phyloP scores from a whole-genome alignment of 1,140 invertebrate genomes.

The Dendroctonus valens region DNA sequence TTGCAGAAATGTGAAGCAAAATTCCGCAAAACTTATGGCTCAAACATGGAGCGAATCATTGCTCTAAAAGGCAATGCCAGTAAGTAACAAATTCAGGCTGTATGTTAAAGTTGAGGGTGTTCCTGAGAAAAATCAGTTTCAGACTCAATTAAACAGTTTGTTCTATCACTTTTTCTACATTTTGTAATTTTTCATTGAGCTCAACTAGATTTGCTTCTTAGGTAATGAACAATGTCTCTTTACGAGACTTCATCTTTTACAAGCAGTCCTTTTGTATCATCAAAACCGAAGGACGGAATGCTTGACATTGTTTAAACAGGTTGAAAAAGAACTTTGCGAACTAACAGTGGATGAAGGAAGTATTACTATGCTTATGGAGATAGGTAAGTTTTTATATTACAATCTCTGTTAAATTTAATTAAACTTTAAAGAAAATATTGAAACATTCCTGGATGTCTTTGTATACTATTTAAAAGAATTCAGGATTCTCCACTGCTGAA shows the following conservation, averaged over 20 bases:
- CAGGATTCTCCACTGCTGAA: slow-evolving; percentile 63
- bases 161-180: too few species aligned
- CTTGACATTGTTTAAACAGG: slow-evolving; percentile 56
- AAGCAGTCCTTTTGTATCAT: slow-evolving; percentile 75
- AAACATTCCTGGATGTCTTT: slow-evolving; percentile 5
- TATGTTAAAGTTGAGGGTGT: slow-evolving; percentile 1
- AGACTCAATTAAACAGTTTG: not conserved
- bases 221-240: slow-evolving; percentile 68
- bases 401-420: too few species aligned
- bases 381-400: too few species aligned
- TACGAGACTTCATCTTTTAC: slow-evolving; percentile 72
- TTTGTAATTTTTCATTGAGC: not conserved
- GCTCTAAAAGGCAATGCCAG: slow-evolving; percentile 65
- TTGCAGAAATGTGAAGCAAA: slow-evolving; percentile 64
- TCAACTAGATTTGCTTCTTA: slow-evolving; percentile 6
- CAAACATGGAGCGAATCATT: slow-evolving; percentile 65
- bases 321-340: slow-evolving; percentile 59
- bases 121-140: not conserved
- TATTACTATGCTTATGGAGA: slow-evolving; percentile 56
- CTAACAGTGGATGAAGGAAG: slow-evolving; percentile 63
- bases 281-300: slow-evolving; percentile 65
- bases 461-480: slow-evolving; percentile 26
- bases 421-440: too few species aligned
- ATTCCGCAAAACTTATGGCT: slow-evolving; percentile 69
- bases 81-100: slow-evolving; percentile 35